Evolutionary conservation across 2,888 invertebrate species (phyloP), one percentile per base, ranked within the genome.

Genomic region (Gryllus longicercus): DNA sequence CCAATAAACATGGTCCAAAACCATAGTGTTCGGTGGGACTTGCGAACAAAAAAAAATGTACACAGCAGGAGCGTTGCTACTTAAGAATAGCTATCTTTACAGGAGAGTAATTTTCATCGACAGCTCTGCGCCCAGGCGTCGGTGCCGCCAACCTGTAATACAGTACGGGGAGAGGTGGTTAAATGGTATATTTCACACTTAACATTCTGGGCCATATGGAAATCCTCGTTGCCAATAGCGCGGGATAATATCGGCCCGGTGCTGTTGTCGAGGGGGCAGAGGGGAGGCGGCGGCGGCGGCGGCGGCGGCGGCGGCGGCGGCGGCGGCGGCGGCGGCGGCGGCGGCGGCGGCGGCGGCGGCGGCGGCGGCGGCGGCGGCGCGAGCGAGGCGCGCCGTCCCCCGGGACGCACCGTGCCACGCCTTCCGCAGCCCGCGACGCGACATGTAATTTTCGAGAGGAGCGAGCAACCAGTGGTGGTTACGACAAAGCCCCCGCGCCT

Each of bases 1-100:
- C 63, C 63, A 63, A 63, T 63, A 63, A 63, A 63, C 63, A 63
- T 63, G n/a, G 16, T n/a, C 63, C 63, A 63, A 63, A 63, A 63
- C 63, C 63, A 63, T 63, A 63, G n/a, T 63, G 63, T 63, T 63
- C 63, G 63, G n/a, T 14, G 16, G 63, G n/a, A n/a, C 14, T n/a
- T 63, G 63, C 11, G 63, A 63, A 63, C 16, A 63, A n/a, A 63
- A 63, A 51, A 63, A 63, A 63, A 63, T 63, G 63, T 63, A 63
- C 63, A 63, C 63, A 63, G 63, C 63, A 63, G 63, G 63, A 63
- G 63, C 63, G 63, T 63, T 63, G 63, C 63, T 63, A 63, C 63
- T 63, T 63, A 63, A 63, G 63, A 63, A 63, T 63, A 63, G 63
- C 63, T 63, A 63, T 63, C 63, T 63, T 63, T 63, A 63, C 63